A percentile compares a stretch with the other conserved stretches of the same genome.
Evolutionary conservation across 1,140 invertebrate species (phyloP).

Genomic region (Drosophila pseudoobscura): DNA sequence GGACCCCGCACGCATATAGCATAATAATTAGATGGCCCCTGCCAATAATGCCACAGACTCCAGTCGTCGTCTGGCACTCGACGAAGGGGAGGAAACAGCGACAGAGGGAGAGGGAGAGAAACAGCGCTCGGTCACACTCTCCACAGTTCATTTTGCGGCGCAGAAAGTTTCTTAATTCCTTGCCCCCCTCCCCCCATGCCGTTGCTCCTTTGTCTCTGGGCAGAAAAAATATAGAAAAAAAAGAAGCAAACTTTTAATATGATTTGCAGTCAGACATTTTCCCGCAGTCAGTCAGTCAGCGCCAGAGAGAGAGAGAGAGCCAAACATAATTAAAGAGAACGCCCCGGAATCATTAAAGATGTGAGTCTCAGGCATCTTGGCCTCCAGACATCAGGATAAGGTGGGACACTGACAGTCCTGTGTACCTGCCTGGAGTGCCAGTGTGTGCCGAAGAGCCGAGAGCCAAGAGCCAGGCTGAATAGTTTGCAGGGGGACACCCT

Average conservation of each 20-base stretch:
- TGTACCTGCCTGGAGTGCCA: too few species aligned
- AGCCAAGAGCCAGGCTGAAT: too few species aligned
- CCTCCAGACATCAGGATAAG: conserved; percentile 30
- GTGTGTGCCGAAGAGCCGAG: too few species aligned
- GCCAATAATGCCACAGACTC: conserved; percentile 65
- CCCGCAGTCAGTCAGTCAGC: conserved; percentile 1
- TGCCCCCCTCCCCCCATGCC: neutral
- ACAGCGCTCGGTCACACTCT: conserved; percentile 51
- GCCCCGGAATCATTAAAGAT: conserved; percentile 47
- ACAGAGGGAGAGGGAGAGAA: too few species aligned
- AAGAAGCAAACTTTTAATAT: conserved; percentile 75
- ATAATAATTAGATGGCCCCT: conserved; percentile 71
- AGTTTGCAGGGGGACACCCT: too few species aligned
- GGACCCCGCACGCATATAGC: conserved; percentile 72
- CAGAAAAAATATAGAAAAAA: conserved; percentile 38
- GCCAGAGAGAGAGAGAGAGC: neutral
- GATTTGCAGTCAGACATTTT: conserved; percentile 72
- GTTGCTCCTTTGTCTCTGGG: conserved; percentile 31
- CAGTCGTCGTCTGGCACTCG: conserved; percentile 5
- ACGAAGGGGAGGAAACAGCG: neutral
- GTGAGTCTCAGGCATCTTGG: conserved; percentile 24
- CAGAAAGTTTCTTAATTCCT: conserved; percentile 78
- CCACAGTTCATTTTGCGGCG: conserved; percentile 76
- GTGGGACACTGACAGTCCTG: conserved; percentile 3
- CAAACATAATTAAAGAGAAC: conserved; percentile 71